Evolutionary conservation across 2,888 invertebrate genomes (phyloP).

Genomic region (Coenonympha arcania): DNA sequence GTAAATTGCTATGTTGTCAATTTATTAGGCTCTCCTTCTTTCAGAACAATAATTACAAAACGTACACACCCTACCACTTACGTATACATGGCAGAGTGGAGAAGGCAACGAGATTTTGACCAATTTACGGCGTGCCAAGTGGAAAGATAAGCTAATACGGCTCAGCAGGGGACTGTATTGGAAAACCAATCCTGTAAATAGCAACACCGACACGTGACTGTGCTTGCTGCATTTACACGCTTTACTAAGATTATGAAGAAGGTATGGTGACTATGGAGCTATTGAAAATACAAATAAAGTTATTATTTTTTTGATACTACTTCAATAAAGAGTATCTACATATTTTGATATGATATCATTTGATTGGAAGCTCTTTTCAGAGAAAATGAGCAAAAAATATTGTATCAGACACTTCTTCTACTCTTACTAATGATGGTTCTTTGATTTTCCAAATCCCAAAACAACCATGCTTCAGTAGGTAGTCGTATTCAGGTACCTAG

Average conservation of each 20-base stretch:
- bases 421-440: too few species aligned
- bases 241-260: too few species aligned
- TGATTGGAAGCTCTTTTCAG: too few species aligned
- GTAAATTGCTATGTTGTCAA: background rate
- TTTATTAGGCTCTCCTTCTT: background rate
- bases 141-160: conserved; percentile 72
- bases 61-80: conserved; percentile 42
- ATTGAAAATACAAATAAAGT: too few species aligned
- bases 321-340: too few species aligned
- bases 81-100: conserved; percentile 58
- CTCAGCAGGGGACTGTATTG: conserved; percentile 54
- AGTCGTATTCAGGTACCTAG: too few species aligned
- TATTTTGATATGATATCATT: too few species aligned
- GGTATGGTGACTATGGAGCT: too few species aligned
- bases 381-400: too few species aligned
- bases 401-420: too few species aligned
- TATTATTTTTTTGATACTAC: too few species aligned
- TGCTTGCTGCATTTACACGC: background rate
- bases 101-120: conserved; percentile 71
- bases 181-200: conserved; percentile 67
- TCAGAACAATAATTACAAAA: background rate
- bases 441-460: too few species aligned
- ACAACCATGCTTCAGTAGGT: background rate
- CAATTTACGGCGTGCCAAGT: conserved; percentile 74
- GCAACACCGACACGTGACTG: background rate